Evolutionary conservation across 1,140 invertebrate genomes (phyloP), one percentile per base, ranked within the genome.

Genomic region (Apis laboriosa): DNA sequence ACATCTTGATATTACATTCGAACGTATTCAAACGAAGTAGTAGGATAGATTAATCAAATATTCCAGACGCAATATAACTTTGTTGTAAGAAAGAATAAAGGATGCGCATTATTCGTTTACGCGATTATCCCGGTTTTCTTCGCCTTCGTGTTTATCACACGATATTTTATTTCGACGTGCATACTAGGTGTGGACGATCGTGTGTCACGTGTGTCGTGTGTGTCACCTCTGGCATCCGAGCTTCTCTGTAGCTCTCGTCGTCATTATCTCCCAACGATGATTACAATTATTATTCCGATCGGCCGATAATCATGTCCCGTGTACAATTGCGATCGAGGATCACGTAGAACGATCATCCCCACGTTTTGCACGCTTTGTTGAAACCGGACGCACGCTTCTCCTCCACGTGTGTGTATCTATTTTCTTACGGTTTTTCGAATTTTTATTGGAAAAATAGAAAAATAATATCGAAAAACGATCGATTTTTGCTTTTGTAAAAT

Each of bases 261-360:
- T 86, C 86, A 88, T 87, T 86, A 90, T 85, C 86, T 71, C 53
- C 80, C 76, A 74, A 68, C 84, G 84, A 91, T 90, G 92, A 93
- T 93, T 93, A 90, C 92, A 90, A 93, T 93, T 91, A 92, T 93
- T 93, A 91, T 90, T 91, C 82, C 88, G 90, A 90, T 89, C 90
- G 86, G 77, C 85, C 90, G 90, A 92, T 91, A 92, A 92, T 93
- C 91, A 92, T 92, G 90, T 92, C 90, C 91, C 90, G 72, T 60
- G 86, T 84, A 79, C 63, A 84, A 90, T 90, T 86, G 82, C 90
- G 85, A 90, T 90, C 89, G 80, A 67, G 80, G 85, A 91, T 91
- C 92, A 92, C 91, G 91, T 91, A 90, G 83, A 85, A 80, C 84
- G 49, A 28, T 55, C 67, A 61, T 79, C 66, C 24, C 70, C 43